These are phyloP conservation scores for Cirrhinus mrigala DNA, from an alignment of 2,797 vertebrate genomes.

Conservation along the genomic window DNA sequence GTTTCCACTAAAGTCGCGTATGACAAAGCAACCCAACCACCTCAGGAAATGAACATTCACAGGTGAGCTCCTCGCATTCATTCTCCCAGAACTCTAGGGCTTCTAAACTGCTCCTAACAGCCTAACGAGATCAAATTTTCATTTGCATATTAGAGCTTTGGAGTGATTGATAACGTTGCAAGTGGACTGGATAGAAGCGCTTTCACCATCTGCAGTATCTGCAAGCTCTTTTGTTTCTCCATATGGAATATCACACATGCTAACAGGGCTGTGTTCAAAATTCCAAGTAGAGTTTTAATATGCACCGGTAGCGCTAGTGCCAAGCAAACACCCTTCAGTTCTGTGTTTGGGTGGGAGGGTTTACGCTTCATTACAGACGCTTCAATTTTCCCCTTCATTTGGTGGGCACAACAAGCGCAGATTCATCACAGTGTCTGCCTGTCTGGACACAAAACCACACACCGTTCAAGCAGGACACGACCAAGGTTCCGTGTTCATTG, in stretches of 20 bases:
- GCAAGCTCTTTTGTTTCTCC: slow-evolving; percentile 39
- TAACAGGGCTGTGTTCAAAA: slow-evolving; percentile 49
- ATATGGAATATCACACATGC: slow-evolving; percentile 50
- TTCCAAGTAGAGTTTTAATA: slow-evolving; percentile 43
- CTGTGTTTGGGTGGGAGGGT: slow-evolving; percentile 28
- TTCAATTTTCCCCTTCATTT: slow-evolving; percentile 54
- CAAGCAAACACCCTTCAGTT: slow-evolving; percentile 28
- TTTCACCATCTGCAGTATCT: slow-evolving; percentile 38
- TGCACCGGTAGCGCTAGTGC: slow-evolving; percentile 8
- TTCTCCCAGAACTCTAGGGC: background rate
- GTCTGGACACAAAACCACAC: background rate
- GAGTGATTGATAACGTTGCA: slow-evolving; percentile 10
- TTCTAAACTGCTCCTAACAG: background rate
- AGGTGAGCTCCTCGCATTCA: slow-evolving; percentile 80
- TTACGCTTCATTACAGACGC: slow-evolving; percentile 44
- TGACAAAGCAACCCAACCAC: slow-evolving; percentile 95
- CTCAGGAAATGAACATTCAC: slow-evolving; percentile 99
- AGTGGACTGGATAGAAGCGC: slow-evolving; percentile 1
- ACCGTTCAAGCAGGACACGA: background rate
- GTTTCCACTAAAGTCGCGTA: slow-evolving; percentile 97
- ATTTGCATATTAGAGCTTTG: background rate
- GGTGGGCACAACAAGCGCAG: slow-evolving; percentile 31
- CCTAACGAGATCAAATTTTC: background rate
- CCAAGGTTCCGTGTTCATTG: background rate
- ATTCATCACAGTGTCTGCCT: slow-evolving; percentile 23